These are phyloP conservation scores for Micropoecilia bifurca DNA, from an alignment of 2,797 vertebrate genomes.

Conservation along the genomic window DNA sequence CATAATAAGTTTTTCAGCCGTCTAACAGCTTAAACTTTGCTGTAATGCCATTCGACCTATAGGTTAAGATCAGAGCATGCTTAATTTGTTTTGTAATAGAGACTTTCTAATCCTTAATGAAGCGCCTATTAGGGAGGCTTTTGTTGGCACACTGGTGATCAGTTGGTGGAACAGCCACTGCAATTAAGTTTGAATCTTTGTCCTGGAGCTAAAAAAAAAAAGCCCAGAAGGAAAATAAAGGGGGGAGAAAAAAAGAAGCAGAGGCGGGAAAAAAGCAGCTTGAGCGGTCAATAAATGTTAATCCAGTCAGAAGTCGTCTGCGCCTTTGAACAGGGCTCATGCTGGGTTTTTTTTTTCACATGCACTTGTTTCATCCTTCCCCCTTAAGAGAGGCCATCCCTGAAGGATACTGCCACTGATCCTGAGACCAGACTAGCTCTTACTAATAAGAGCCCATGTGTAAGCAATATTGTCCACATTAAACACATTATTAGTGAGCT, in stretches of 20 bases:
- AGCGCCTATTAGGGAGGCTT: conserved; percentile 97
- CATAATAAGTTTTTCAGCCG: conserved; percentile 97
- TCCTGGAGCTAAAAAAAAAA: conserved; percentile 83
- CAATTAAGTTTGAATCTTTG: conserved; percentile 98
- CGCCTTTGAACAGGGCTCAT: conserved; percentile 96
- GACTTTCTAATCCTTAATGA: conserved; percentile 99
- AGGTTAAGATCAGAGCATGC: conserved; percentile 96
- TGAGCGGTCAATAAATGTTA: conserved; percentile 99
- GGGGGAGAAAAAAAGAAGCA: conserved; percentile 20
- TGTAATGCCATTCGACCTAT: conserved; percentile 92
- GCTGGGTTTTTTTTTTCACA: conserved; percentile 86
- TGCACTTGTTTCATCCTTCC: conserved; percentile 87
- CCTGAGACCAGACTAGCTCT: conserved; percentile 87
- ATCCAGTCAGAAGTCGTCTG: conserved; percentile 97
- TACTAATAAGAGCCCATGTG: conserved; percentile 90
- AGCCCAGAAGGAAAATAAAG: conserved; percentile 27
- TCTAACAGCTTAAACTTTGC: conserved; percentile 98
- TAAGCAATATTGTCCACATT: conserved; percentile 88
- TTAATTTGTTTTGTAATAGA: conserved; percentile 99
- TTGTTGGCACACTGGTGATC: conserved; percentile 97
- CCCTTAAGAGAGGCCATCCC: conserved; percentile 86
- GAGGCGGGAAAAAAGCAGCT: conserved; percentile 77
- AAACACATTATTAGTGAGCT: conserved; percentile 79
- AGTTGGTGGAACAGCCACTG: conserved; percentile 94
- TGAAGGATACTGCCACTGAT: conserved; percentile 82